Evolutionary conservation across 2,888 invertebrate genomes (phyloP).

Genomic region (Luperina testacea): DNA sequence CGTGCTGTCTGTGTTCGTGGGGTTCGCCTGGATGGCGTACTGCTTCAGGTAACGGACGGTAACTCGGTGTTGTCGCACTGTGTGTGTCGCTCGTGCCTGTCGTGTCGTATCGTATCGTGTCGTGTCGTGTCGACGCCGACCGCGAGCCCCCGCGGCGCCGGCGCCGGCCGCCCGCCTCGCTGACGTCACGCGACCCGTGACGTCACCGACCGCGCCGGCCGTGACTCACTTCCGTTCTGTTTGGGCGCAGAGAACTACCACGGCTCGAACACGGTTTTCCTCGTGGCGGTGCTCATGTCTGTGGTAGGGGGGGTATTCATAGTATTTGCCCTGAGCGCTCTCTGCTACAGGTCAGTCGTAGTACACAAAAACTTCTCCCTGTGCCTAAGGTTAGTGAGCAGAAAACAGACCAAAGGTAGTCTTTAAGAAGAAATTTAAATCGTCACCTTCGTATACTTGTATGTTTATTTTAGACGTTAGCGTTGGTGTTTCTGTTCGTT

Average conservation of each 20-base stretch:
- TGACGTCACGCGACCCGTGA: slow-evolving; percentile 72
- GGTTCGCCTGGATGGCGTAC: slow-evolving; percentile 98
- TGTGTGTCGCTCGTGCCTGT: slow-evolving; percentile 85
- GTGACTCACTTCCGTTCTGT: slow-evolving; percentile 83
- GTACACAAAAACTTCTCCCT: slow-evolving; percentile 99
- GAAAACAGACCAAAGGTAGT: slow-evolving; percentile 94
- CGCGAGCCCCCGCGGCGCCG: slow-evolving; percentile 77
- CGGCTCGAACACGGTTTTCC: slow-evolving; percentile 99
- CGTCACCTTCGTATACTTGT: slow-evolving; percentile 90
- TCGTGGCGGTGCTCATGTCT: slow-evolving; percentile 99
- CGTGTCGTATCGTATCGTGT: slow-evolving; percentile 69
- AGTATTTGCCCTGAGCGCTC: slow-evolving; percentile 99
- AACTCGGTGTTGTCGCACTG: slow-evolving; percentile 89
- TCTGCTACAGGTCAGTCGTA: slow-evolving; percentile 99
- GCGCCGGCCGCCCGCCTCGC: slow-evolving; percentile 79
- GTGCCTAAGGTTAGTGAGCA: slow-evolving; percentile 99
- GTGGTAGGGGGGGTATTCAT: slow-evolving; percentile 99
- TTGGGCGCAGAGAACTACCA: slow-evolving; percentile 97
- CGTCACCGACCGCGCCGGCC: slow-evolving; percentile 72
- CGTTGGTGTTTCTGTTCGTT: slow-evolving; percentile 89
- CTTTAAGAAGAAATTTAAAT: slow-evolving; percentile 90
- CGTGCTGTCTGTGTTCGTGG: slow-evolving; percentile 98
- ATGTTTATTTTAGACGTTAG: slow-evolving; percentile 90
- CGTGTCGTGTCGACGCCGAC: slow-evolving; percentile 68
- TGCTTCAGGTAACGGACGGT: slow-evolving; percentile 96